Evolutionary conservation across 2,797 vertebrate genomes (phyloP).

Genomic region (Protonibea diacanthus): DNA sequence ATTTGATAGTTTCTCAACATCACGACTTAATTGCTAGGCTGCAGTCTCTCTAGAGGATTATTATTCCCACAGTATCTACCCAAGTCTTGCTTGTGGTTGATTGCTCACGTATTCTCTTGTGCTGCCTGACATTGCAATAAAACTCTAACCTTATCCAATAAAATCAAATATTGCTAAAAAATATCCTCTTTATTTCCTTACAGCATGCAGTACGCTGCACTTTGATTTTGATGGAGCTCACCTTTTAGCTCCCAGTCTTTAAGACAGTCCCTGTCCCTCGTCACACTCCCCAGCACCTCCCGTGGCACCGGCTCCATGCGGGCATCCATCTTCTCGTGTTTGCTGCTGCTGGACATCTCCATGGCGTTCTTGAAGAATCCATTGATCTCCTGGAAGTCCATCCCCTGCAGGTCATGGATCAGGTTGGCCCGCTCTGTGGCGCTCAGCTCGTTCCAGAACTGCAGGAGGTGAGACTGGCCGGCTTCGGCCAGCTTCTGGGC

Average conservation of each 20-base stretch:
- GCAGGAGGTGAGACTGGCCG: constrained; percentile 90
- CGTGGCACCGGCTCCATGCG: constrained; percentile 93
- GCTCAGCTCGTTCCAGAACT: constrained; percentile 89
- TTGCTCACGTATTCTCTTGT: neutral
- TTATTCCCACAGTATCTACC: neutral
- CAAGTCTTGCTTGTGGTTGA: neutral
- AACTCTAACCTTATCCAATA: neutral
- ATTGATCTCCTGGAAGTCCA: constrained; percentile 90
- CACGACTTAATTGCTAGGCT: neutral
- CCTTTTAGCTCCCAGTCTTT: constrained; percentile 91
- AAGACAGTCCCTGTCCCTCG: constrained; percentile 87
- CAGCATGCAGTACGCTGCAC: neutral
- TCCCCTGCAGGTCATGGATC: constrained; percentile 81
- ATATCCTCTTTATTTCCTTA: constrained; percentile 1
- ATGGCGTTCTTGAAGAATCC: constrained; percentile 90
- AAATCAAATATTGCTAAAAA: constrained; percentile 1
- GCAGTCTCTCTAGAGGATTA: constrained; percentile 1
- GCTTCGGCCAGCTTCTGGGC: constrained; percentile 79
- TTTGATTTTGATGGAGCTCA: constrained; percentile 62
- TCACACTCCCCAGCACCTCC: constrained; percentile 92
- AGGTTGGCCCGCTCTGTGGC: constrained; percentile 82
- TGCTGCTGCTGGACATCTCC: constrained; percentile 74
- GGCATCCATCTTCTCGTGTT: constrained; percentile 87
- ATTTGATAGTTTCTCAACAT: constrained; percentile 7
- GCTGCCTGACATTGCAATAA: constrained; percentile 4